Percentiles rank a stretch among this genome's conserved stretches.
Evolutionary conservation across 2,797 vertebrate genomes (phyloP).

Genomic region (Harpagifer antarcticus): DNA sequence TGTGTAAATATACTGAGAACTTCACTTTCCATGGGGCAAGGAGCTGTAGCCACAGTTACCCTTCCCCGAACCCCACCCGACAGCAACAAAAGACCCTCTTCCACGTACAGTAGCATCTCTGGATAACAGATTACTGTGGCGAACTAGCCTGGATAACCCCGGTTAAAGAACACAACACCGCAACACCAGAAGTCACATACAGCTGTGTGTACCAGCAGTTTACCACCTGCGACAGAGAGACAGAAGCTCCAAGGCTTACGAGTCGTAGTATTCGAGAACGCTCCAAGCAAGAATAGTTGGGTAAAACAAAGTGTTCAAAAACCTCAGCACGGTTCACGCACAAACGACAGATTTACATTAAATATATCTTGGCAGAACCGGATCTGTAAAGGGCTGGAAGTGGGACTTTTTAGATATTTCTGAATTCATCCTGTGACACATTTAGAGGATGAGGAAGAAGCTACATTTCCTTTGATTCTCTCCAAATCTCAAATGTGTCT

Average conservation of each 20-base stretch:
- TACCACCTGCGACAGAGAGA: constrained; percentile 50
- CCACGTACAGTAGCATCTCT: constrained; percentile 65
- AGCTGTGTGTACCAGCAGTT: constrained; percentile 58
- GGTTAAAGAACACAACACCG: constrained; percentile 57
- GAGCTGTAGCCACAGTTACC: constrained; percentile 37
- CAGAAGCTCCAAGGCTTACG: constrained; percentile 53
- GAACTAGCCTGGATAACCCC: not conserved
- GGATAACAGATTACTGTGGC: constrained; percentile 20
- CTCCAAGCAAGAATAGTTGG: constrained; percentile 24
- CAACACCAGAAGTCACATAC: constrained; percentile 65
- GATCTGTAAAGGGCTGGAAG: constrained; percentile 1
- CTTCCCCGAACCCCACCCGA: constrained; percentile 23
- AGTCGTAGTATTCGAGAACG: constrained; percentile 13
- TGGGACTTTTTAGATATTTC: not conserved
- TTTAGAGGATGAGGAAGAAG: constrained; percentile 40
- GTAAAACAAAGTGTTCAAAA: constrained; percentile 27
- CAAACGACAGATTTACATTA: constrained; percentile 43
- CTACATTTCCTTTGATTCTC: constrained; percentile 47
- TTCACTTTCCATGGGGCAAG: constrained; percentile 61
- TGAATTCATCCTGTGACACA: constrained; percentile 13
- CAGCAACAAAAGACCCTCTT: constrained; percentile 42
- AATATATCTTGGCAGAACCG: constrained; percentile 23
- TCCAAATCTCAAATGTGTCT: not conserved
- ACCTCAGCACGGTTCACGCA: constrained; percentile 26
- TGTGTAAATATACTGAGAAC: constrained; percentile 74